A percentile compares a stretch with the other conserved stretches of the same genome.
Evolutionary conservation across 1,140 invertebrate genomes (phyloP).

Genomic region (Kradibia gibbosae): DNA sequence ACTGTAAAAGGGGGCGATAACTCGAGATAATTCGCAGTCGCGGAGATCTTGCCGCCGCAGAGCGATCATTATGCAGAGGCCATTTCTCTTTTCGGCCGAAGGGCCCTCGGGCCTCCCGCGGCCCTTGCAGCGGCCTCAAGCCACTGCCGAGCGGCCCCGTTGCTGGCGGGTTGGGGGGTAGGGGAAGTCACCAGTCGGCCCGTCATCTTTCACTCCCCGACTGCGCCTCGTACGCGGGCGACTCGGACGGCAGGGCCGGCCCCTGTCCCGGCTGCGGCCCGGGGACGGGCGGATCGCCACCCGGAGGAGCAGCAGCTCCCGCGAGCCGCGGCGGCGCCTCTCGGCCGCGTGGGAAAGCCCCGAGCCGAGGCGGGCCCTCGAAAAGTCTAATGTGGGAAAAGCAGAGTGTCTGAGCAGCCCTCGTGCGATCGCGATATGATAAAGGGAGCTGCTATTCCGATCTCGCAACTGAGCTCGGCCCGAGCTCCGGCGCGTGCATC

Average conservation of each 20-base stretch:
- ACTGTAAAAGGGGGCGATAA: neutral
- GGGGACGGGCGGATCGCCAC: neutral
- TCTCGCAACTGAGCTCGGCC: constrained; percentile 56
- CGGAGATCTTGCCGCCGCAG: constrained; percentile 27
- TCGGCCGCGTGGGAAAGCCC: constrained; percentile 55
- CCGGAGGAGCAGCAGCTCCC: neutral
- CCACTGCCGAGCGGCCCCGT: constrained; percentile 7
- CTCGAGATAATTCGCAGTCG: constrained; percentile 12
- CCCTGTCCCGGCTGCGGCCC: too few species aligned
- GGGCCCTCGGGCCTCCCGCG: neutral
- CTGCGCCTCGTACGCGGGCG: neutral
- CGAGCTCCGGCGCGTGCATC: constrained; percentile 31
- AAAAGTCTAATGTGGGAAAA: constrained; percentile 61
- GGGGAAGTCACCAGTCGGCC: neutral
- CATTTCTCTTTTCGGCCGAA: constrained; percentile 43
- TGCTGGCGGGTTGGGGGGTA: too few species aligned
- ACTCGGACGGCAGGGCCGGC: neutral
- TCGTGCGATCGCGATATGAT: constrained; percentile 54
- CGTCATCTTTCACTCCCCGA: neutral
- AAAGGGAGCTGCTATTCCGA: constrained; percentile 55
- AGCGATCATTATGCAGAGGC: constrained; percentile 31
- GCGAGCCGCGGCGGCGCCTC: neutral
- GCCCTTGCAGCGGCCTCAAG: neutral
- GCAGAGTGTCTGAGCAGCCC: constrained; percentile 54
- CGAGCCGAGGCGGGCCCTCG: constrained; percentile 56